These are phyloP conservation scores for Varecia variegata DNA, from an alignment of 2,797 vertebrate species.

Conservation along the genomic window DNA sequence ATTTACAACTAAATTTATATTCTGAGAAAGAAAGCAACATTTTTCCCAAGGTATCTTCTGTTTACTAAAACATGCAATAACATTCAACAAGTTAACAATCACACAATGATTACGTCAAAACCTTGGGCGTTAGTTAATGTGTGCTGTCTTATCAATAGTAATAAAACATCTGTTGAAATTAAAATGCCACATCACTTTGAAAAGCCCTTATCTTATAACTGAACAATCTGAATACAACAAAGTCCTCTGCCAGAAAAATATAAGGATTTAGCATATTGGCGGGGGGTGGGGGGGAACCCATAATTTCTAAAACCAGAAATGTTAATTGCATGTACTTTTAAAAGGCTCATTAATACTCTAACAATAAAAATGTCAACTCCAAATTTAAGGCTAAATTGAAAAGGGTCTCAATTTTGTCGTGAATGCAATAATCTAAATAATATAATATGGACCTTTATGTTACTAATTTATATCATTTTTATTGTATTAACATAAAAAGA, in stretches of 20 bases:
- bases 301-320: conserved; percentile 23
- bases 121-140: conserved; percentile 63
- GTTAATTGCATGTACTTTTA: not conserved
- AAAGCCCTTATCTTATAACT: conserved; percentile 45
- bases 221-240: conserved; percentile 6
- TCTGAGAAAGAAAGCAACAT: conserved; percentile 61
- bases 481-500: not conserved
- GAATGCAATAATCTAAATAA: not conserved
- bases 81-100: conserved; percentile 70
- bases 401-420: conserved; percentile 1
- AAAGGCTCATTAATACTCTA: conserved; percentile 6
- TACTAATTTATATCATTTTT: not conserved
- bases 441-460: not conserved
- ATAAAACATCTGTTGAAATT: conserved; percentile 75
- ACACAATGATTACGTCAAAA: conserved; percentile 75
- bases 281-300: not conserved
- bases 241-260: not conserved
- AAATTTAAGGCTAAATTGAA: conserved; percentile 20
- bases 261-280: conserved; percentile 9
- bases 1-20: conserved; percentile 74
- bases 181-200: conserved; percentile 64
- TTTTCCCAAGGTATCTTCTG: conserved; percentile 67
- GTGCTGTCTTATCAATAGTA: conserved; percentile 75
- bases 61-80: conserved; percentile 57
- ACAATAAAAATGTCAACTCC: conserved; percentile 41